A percentile compares a stretch with the other conserved stretches of the same genome.
phyloP scores from a whole-genome alignment of 2,113 vertebrate species.

The Talpa occidentalis region DNA sequence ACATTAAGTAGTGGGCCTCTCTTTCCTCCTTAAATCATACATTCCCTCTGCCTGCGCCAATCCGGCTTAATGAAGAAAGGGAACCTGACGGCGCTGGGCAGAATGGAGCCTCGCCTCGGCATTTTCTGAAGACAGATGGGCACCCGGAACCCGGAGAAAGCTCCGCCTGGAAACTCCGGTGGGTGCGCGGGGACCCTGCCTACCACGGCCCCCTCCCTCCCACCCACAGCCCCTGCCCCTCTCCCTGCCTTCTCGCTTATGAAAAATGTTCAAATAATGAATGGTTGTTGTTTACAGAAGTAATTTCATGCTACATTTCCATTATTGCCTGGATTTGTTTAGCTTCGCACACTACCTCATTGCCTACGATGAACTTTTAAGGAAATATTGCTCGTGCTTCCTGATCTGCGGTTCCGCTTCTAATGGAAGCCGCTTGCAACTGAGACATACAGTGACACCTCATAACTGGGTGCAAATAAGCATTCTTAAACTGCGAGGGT shows the following conservation, averaged over 20 bases:
- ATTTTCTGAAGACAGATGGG: slow-evolving; percentile 75
- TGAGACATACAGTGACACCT: slow-evolving; percentile 89
- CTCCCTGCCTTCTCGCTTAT: slow-evolving; percentile 88
- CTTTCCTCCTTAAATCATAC: slow-evolving; percentile 90
- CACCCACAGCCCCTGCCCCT: slow-evolving; percentile 44
- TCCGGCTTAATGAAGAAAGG: slow-evolving; percentile 92
- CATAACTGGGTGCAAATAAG: slow-evolving; percentile 90
- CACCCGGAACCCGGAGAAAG: background rate
- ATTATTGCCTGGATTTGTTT: slow-evolving; percentile 99
- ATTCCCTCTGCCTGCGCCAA: slow-evolving; percentile 88
- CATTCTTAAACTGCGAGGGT: slow-evolving; percentile 89
- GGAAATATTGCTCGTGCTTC: slow-evolving; percentile 90
- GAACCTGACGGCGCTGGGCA: slow-evolving; percentile 62
- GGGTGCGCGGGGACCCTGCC: slow-evolving; percentile 38
- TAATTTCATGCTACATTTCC: slow-evolving; percentile 99
- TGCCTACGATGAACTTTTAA: slow-evolving; percentile 92
- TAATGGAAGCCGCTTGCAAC: slow-evolving; percentile 87
- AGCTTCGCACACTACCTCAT: slow-evolving; percentile 92
- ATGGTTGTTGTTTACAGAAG: slow-evolving; percentile 98
- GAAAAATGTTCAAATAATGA: slow-evolving; percentile 96
- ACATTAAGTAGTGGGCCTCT: slow-evolving; percentile 93
- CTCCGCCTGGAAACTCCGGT: slow-evolving; percentile 39
- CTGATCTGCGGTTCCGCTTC: slow-evolving; percentile 85
- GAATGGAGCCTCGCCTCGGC: slow-evolving; percentile 40
- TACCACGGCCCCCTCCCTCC: slow-evolving; percentile 37